Evolutionary conservation across 2,113 vertebrate species (phyloP).

Genomic region (Percina caprodes): DNA sequence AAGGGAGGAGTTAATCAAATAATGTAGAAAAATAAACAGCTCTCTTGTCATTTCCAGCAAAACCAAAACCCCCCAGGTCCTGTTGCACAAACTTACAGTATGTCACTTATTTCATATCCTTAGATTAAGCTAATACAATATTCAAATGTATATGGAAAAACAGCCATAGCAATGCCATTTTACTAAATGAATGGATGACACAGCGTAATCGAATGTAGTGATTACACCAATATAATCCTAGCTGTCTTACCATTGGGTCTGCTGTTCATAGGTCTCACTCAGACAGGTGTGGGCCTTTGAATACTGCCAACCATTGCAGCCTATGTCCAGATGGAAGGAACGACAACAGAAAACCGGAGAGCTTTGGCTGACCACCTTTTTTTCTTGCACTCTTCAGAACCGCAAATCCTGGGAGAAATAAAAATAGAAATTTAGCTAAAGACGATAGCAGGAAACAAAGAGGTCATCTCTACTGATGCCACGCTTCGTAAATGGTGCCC

Average conservation of each 20-base stretch:
- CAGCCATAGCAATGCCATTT: neutral
- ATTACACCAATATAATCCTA: slow-evolving; percentile 26
- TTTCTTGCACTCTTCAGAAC: slow-evolving; percentile 11
- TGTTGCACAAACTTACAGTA: neutral
- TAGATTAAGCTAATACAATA: slow-evolving; percentile 2
- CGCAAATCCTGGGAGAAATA: slow-evolving; percentile 26
- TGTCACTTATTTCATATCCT: neutral
- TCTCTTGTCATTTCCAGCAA: slow-evolving; percentile 18
- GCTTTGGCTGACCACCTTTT: slow-evolving; percentile 24
- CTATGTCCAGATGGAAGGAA: slow-evolving; percentile 55
- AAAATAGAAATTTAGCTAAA: slow-evolving; percentile 21
- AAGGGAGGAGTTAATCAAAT: slow-evolving; percentile 22
- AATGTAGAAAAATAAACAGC: slow-evolving; percentile 14
- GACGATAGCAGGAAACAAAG: slow-evolving; percentile 59
- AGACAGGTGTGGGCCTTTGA: slow-evolving; percentile 83
- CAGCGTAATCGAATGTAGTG: neutral
- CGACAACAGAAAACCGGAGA: slow-evolving; percentile 49
- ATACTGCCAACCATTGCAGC: slow-evolving; percentile 85
- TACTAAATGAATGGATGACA: slow-evolving; percentile 2
- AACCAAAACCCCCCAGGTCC: neutral
- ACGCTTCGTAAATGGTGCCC: slow-evolving; percentile 68
- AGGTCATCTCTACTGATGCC: slow-evolving; percentile 62
- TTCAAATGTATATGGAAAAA: neutral
- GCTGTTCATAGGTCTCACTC: slow-evolving; percentile 86
- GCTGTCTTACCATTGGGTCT: slow-evolving; percentile 89